A percentile compares a stretch with the other conserved stretches of the same genome.
Evolutionary conservation across 2,113 vertebrate genomes (phyloP).

Genomic region (Melanostigma gelatinosum): DNA sequence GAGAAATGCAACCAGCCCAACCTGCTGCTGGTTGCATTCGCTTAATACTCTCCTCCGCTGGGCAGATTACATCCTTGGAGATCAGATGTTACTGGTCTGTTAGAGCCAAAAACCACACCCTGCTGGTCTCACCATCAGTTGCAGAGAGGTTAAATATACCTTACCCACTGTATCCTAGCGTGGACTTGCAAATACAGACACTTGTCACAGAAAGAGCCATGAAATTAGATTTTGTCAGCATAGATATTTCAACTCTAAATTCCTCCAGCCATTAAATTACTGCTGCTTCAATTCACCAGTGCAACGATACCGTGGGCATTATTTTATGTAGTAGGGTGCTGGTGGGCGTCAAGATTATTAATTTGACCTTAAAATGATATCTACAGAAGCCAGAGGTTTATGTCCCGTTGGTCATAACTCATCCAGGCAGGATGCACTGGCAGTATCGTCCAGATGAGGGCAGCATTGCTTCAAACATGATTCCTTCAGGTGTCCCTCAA

Average conservation of each 20-base stretch:
- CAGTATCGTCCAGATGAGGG: slow-evolving; percentile 59
- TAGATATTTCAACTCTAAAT: slow-evolving; percentile 25
- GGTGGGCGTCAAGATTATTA: neutral
- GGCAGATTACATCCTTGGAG: slow-evolving; percentile 57
- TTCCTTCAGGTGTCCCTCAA: neutral
- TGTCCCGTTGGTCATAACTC: slow-evolving; percentile 24
- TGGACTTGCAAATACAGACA: slow-evolving; percentile 16
- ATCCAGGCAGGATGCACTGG: slow-evolving; percentile 15
- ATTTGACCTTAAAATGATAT: slow-evolving; percentile 16
- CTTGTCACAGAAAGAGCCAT: neutral
- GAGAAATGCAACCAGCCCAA: slow-evolving; percentile 52
- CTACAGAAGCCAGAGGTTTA: slow-evolving; percentile 28
- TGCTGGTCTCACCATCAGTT: neutral
- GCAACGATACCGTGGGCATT: neutral
- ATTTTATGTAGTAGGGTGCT: slow-evolving; percentile 2
- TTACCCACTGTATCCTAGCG: neutral
- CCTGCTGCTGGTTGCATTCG: slow-evolving; percentile 40
- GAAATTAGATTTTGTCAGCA: slow-evolving; percentile 1
- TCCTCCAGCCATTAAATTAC: neutral
- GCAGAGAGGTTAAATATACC: slow-evolving; percentile 12
- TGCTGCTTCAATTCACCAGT: neutral
- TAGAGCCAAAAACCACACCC: slow-evolving; percentile 13
- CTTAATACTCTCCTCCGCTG: slow-evolving; percentile 49
- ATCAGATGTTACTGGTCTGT: slow-evolving; percentile 40
- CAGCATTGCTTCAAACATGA: slow-evolving; percentile 65